Evolutionary conservation across 1,140 invertebrate genomes (phyloP).

Genomic region (Cephus cinctus): DNA sequence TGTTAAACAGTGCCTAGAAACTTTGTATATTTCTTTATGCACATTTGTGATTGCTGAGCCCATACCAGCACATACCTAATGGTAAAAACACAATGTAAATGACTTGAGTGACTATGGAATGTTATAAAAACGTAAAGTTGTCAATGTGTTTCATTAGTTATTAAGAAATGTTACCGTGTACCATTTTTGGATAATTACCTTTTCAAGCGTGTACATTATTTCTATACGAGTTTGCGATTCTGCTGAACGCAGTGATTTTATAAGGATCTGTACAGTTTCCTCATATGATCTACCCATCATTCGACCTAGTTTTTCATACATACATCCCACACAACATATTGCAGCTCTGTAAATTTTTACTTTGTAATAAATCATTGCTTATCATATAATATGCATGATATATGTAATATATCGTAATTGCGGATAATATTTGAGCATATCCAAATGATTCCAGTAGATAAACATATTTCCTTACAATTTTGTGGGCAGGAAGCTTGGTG

Average conservation of each 20-base stretch:
- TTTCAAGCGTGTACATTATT: constrained; percentile 95
- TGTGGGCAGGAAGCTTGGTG: constrained; percentile 88
- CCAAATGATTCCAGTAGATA: constrained; percentile 6
- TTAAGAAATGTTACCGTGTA: too few relatives aligned
- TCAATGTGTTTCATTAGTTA: too few relatives aligned
- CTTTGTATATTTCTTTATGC: constrained; percentile 92
- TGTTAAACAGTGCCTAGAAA: constrained; percentile 78
- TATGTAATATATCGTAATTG: too few relatives aligned
- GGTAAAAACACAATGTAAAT: constrained; percentile 18
- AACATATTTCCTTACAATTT: constrained; percentile 79
- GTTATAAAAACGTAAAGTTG: too few relatives aligned
- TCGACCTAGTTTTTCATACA: constrained; percentile 96
- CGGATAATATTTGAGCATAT: neutral
- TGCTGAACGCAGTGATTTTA: constrained; percentile 88
- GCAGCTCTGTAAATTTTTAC: constrained; percentile 73
- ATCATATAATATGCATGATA: constrained; percentile 1
- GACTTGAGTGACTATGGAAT: too few relatives aligned
- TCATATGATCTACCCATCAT: constrained; percentile 99
- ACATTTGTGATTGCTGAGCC: constrained; percentile 82
- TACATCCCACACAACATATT: constrained; percentile 92
- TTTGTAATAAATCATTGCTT: neutral
- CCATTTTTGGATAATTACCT: constrained; percentile 62
- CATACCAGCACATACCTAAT: constrained; percentile 77
- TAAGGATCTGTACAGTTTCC: constrained; percentile 91
- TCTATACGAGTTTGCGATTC: constrained; percentile 96